Percentiles rank a stretch among this genome's conserved stretches.
Conservation (phyloP, 1,140 invertebrate genomes). For the Drosophila sp. region DNA sequence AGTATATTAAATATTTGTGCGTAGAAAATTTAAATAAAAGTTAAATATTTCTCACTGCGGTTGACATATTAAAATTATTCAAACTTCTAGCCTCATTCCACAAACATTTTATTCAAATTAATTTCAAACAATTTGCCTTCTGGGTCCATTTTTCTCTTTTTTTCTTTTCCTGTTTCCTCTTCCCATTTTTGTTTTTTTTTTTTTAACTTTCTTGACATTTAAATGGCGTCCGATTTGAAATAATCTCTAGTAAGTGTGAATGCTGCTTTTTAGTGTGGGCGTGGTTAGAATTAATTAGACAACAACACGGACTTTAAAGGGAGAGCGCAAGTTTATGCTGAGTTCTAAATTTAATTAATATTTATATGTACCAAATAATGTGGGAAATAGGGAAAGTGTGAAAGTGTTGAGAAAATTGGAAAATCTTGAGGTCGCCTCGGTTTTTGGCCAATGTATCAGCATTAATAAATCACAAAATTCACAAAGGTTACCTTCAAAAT, state of each 20-base stretch:
- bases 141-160: background rate
- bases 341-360: constrained; percentile 31
- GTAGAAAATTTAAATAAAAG: no score
- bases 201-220: background rate
- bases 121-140: background rate
- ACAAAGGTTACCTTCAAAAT: constrained; percentile 70
- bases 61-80: no score
- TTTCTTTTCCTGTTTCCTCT: background rate
- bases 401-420: constrained; percentile 41
- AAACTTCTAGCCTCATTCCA: no score
- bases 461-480: constrained; percentile 63
- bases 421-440: constrained; percentile 17
- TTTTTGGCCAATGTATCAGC: constrained; percentile 40
- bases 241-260: background rate
- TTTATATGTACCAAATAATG: constrained; percentile 15
- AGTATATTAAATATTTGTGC: no score
- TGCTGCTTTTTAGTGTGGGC: background rate
- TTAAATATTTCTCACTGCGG: no score
- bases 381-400: background rate
- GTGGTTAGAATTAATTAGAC: background rate
- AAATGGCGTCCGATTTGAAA: background rate
- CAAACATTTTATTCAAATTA: background rate
- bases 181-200: no score
- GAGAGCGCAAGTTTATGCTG: constrained; percentile 30
- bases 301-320: constrained; percentile 4